Base-by-base conservation (phyloP, 2,113 vertebrate species). In the Hipposideros armiger region DNA sequence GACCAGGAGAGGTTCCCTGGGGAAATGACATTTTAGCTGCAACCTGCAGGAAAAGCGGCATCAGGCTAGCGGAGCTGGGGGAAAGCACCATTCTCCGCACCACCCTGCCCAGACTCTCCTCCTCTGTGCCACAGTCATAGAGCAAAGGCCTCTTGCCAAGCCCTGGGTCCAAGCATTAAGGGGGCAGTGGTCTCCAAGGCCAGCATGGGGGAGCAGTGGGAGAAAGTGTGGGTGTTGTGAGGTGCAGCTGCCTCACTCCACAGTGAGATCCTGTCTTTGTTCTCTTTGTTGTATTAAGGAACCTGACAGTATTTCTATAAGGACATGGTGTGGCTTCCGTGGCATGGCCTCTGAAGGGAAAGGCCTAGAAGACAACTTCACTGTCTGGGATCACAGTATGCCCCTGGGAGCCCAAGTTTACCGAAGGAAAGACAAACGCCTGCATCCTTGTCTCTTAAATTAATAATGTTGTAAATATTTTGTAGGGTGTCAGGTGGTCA, bases 371-470 rank as follows among this genome's bases (percentile, higher is more conserved):
- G 88, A n/a, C 28, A 20, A 3, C 47, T 69, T 56, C 9, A 16
- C 50, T 47, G 20, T 30, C n/a, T 45, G 4, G 3, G 13, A 5
- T 42, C n/a, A 8, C 2, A 54, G 3, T 19, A 42, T 2, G 2
- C 11, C 36, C 14, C 60, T 4, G 1, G 47, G 11, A 77, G 36
- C n/a, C 47, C 47, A 52, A 0, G 26, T 67, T 42, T 78, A 64
- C 70, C 3, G 36, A 50, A 76, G 70, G 5, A 47, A 74, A 7
- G 40, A n/a, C 54, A 50, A 50, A 50, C 15, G 4, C 10, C 2
- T 36, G 32, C 24, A 64, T 15, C 32, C 58, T 60, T 52, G n/a
- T 77, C 19, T 77, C 85, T 47, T 28, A 50, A 76, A 58, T n/a
- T n/a, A n/a, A n/a, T n/a, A n/a, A n/a, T n/a, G n/a, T n/a, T n/a